Evolutionary conservation across 2,888 invertebrate genomes (phyloP), one percentile per base, ranked within the genome.

Genomic region (Pammene aurita): DNA sequence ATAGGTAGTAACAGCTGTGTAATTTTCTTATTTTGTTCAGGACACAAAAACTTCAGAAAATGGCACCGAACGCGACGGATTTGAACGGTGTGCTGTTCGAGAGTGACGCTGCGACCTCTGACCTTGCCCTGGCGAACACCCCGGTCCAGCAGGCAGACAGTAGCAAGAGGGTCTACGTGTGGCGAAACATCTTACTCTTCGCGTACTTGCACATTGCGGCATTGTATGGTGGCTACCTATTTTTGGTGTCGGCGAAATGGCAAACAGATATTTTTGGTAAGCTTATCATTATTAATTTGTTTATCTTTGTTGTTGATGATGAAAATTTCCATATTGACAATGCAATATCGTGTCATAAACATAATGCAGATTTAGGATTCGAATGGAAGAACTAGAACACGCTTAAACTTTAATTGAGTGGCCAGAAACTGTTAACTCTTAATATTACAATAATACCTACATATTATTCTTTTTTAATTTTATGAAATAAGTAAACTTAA

Each of bases 121-220:
- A 93, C 73, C 75, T 92, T 77, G 93, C 88, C 0, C 82, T 93
- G 11, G 75, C 83, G 4, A 81, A 73, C 10, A 67, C 85, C n/a
- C 87, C 92, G 11, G 80, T 90, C n/a, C 84, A 86, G 71, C 84
- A 86, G 74, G 94, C 95, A 0, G 94, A 95, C 68, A 90, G 91
- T 70, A 87, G 92, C 54, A 94, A 94, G 70, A 81, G 92, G 46
- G 89, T 94, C 80, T 84, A 96, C 57, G 97, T 97, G 7, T 97
- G 97, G 97, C 94, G 96, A 75, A 97, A 97, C 82, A 96, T 97
- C 60, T 86, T 95, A n/a, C 92, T 96, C 0, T 97, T 97, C 81
- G 89, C 92, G 9, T 96, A 95, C 80, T 93, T 97, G 71, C 97
- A 97, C 83, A 48, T 94, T 60, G 95, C 95, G 2, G 96, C 96